Base-by-base conservation (phyloP, 2,888 invertebrate genomes). In the Euclidia mi region DNA sequence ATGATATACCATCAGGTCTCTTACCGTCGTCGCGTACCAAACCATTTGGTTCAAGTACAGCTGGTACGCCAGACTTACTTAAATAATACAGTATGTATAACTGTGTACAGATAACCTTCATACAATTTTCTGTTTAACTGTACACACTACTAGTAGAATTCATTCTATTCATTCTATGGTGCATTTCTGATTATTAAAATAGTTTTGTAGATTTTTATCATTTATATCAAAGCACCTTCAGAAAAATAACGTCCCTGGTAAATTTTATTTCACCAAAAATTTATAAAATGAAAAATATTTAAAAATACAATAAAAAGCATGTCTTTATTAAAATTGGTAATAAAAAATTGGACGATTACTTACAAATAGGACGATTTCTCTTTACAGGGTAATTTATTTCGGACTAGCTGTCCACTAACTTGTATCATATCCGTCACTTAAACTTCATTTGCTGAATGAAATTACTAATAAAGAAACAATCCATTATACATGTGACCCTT, bases 131-230 rank as follows among this genome's bases (percentile, higher is more conserved):
- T 50, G 34, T 25, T 50, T 29, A 0, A 41, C 38, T 56, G 3
- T 37, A 31, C 43, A 51, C 41, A 59, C 0, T 25, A 34, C 59
- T 73, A 55, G 51, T 61, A 62, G 37, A 73, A 66, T 77, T 87
- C 81, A 83, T n/a, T n/a, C n/a, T n/a, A n/a, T n/a, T n/a, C n/a
- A 85, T 81, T 85, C 84, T 81, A 84, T 72, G 9, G 59, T 65
- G 81, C 84, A 84, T 85, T 82, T 82, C 82, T 72, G 56, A 70
- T 60, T 67, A 70, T 63, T 65, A 59, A n/a, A 67, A 41, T 45
- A 56, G 20, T 20, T 59, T 51, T 64, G 61, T 55, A n/a, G n/a
- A 17, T 44, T 61, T 38, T 43, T 48, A 61, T 57, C 62, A 56
- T 60, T 50, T 52, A 57, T 56, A 60, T 37, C 60, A 61, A 76